phyloP scores from a whole-genome alignment of 37 sponge, comb jelly and placozoan species.

The Halisarca cf. caerulea region DNA sequence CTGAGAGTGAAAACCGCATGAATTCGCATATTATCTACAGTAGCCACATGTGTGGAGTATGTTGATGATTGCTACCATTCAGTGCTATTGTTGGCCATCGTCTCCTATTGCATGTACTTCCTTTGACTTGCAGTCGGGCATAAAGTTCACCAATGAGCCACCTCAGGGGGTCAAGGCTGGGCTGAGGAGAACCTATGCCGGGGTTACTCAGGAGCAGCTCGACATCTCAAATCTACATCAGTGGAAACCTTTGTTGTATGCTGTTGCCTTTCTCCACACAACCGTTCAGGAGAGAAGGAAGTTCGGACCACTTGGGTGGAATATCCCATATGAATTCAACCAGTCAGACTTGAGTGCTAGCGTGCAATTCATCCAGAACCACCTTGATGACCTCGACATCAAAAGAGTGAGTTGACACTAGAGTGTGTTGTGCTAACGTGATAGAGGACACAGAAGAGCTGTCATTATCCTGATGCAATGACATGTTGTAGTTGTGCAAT shows the following conservation, averaged over 20 bases:
- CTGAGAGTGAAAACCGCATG: no score
- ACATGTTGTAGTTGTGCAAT: no score
- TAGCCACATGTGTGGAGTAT: no score
- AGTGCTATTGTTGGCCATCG: background rate
- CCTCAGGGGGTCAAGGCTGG: constrained; percentile 97
- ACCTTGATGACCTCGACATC: constrained; percentile 95
- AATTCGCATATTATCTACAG: no score
- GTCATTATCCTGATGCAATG: no score
- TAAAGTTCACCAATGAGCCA: constrained; percentile 98
- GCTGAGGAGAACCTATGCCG: constrained; percentile 92
- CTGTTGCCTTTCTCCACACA: constrained; percentile 95
- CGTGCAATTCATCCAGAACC: constrained; percentile 98
- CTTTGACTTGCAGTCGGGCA: constrained; percentile 57
- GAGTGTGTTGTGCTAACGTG: no score
- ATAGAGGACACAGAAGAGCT: no score
- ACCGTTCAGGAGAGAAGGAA: constrained; percentile 97
- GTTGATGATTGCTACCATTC: background rate
- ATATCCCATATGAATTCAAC: constrained; percentile 99
- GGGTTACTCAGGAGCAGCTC: constrained; percentile 91
- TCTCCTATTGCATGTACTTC: no score
- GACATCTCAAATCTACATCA: constrained; percentile 87
- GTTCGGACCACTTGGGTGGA: constrained; percentile 99
- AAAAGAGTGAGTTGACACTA: constrained; percentile 90
- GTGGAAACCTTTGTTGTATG: constrained; percentile 95
- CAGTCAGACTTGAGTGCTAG: constrained; percentile 96